A percentile compares a stretch with the other conserved stretches of the same genome.
These are phyloP conservation scores for Drosophila aldrichi DNA, from an alignment of 2,888 invertebrate genomes.

Conservation along the genomic window DNA sequence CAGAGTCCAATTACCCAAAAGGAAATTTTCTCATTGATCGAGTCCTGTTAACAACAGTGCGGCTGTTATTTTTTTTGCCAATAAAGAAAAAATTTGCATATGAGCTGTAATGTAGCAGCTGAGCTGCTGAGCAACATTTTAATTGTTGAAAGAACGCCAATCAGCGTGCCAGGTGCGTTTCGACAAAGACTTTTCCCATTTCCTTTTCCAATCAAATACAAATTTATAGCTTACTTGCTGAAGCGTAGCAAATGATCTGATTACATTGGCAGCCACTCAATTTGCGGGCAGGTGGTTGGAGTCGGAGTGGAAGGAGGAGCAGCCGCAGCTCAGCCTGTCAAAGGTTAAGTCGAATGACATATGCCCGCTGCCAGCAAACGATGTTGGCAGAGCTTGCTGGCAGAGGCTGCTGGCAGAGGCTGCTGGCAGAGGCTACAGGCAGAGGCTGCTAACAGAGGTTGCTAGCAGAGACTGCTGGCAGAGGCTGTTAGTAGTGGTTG, in stretches of 20 bases:
- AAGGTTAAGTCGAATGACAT: conserved; percentile 57
- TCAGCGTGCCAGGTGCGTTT: conserved; percentile 27
- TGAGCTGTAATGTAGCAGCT: neutral
- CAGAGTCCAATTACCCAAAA: neutral
- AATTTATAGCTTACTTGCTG: conserved; percentile 48
- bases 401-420: neutral
- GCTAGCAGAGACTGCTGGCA: neutral
- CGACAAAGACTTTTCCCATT: conserved; percentile 35
- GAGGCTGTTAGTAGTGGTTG: neutral
- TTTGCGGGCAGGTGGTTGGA: conserved; percentile 41
- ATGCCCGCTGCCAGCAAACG: conserved; percentile 14
- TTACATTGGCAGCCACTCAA: conserved; percentile 62
- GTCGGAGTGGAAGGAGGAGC: neutral
- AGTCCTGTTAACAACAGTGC: neutral
- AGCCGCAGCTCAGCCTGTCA: conserved; percentile 31
- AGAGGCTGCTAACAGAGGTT: neutral
- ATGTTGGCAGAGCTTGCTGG: neutral
- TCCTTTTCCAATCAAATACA: conserved; percentile 45
- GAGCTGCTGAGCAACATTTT: conserved; percentile 26
- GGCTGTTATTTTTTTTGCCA: neutral
- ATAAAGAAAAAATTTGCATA: neutral
- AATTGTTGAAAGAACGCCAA: conserved; percentile 23
- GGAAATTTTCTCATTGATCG: conserved; percentile 1
- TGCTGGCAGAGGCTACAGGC: neutral
- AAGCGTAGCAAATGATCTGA: conserved; percentile 59